Conservation (phyloP, 2,797 vertebrate species). For the Pyrocephalus nanus region DNA sequence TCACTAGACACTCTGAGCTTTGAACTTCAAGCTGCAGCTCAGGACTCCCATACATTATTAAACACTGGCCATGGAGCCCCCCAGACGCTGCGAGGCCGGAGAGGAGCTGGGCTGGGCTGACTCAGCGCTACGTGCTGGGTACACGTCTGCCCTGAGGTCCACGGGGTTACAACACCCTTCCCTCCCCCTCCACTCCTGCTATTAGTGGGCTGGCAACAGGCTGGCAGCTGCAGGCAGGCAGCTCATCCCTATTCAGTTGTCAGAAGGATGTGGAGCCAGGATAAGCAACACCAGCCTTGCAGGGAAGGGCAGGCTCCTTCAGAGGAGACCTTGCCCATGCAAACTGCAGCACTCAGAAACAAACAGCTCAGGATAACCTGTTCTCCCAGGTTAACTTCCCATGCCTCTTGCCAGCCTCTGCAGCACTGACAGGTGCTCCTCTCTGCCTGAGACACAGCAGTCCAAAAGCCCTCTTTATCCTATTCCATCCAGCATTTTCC, state of each 20-base stretch:
- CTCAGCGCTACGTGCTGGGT: neutral
- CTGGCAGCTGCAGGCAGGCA: neutral
- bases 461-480: neutral
- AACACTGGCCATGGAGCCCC: neutral
- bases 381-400: neutral
- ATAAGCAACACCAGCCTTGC: neutral
- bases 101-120: neutral
- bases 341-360: neutral
- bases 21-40: neutral
- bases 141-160: neutral
- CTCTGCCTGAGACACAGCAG: neutral
- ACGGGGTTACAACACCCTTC: neutral
- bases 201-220: neutral
- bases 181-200: neutral
- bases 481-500: neutral
- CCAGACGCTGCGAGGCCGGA: accelerated
- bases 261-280: neutral
- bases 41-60: neutral
- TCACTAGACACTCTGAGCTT: accelerated
- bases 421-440: neutral
- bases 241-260: neutral
- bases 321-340: neutral
- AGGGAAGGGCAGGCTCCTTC: neutral
- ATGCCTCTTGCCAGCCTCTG: neutral
- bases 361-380: neutral